Evolutionary conservation across 2,888 invertebrate species (phyloP).

Genomic region (Drepanosiphum platanoidis): DNA sequence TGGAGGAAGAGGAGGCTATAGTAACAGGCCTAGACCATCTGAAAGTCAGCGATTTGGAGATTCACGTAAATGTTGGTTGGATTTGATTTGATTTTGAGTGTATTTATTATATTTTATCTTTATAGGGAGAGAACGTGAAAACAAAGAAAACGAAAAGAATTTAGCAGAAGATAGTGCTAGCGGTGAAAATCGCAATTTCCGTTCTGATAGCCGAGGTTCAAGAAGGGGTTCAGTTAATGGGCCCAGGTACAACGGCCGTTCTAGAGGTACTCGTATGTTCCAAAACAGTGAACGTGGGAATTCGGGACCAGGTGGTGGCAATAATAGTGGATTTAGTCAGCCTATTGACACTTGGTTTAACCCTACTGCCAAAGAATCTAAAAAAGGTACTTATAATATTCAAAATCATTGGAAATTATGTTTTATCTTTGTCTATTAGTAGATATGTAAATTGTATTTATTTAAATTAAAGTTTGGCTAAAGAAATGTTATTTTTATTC

Average conservation of each 20-base stretch:
- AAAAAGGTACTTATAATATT: constrained; percentile 50
- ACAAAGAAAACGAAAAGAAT: constrained; percentile 75
- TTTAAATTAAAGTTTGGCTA: too few relatives aligned
- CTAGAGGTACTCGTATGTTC: constrained; percentile 67
- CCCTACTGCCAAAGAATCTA: constrained; percentile 67
- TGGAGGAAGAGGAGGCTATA: constrained; percentile 66
- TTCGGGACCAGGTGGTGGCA: constrained; percentile 65
- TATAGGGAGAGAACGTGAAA: constrained; percentile 73
- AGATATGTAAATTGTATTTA: too few relatives aligned
- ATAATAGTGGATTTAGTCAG: constrained; percentile 66
- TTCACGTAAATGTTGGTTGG: constrained; percentile 70
- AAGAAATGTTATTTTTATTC: too few relatives aligned
- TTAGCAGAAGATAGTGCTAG: constrained; percentile 69
- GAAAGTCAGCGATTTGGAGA: constrained; percentile 60
- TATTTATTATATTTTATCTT: constrained; percentile 43
- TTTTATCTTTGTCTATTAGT: too few relatives aligned
- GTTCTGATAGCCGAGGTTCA: constrained; percentile 65
- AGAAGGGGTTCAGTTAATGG: constrained; percentile 66
- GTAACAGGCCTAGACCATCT: constrained; percentile 35
- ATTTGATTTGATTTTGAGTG: constrained; percentile 15
- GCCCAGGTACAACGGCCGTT: constrained; percentile 67
- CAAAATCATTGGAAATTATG: too few relatives aligned
- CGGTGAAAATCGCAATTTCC: constrained; percentile 65
- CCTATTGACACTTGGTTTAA: constrained; percentile 71
- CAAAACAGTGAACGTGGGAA: constrained; percentile 66